These are phyloP conservation scores for Xiphydria camelus DNA, from an alignment of 2,888 invertebrate species.

Conservation along the genomic window DNA sequence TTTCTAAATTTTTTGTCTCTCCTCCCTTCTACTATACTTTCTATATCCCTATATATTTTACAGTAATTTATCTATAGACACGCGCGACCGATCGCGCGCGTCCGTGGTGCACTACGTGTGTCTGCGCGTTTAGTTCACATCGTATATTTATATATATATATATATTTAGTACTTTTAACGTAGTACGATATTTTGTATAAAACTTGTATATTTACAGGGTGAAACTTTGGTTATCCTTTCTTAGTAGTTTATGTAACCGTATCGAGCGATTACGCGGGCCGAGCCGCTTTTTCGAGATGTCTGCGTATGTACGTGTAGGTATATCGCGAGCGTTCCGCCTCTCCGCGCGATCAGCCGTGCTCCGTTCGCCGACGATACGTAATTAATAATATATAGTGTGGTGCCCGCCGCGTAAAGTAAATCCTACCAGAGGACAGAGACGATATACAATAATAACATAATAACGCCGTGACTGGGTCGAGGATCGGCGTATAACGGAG, in stretches of 20 bases:
- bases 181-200: conserved; percentile 57
- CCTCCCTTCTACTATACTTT: conserved; percentile 20
- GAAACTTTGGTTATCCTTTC: conserved; percentile 37
- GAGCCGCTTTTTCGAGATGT: conserved; percentile 27
- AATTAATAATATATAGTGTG: conserved; percentile 36
- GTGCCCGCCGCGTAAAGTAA: conserved; percentile 38
- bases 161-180: conserved; percentile 44
- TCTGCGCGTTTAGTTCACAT: conserved; percentile 6
- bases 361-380: too few species aligned
- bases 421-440: conserved; percentile 49
- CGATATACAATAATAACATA: background rate
- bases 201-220: conserved; percentile 57
- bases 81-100: conserved; percentile 55
- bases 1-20: conserved; percentile 19
- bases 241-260: conserved; percentile 17
- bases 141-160: conserved; percentile 17
- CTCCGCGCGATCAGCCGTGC: background rate
- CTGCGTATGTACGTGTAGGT: conserved; percentile 19
- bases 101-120: conserved; percentile 52
- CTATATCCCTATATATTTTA: conserved; percentile 34
- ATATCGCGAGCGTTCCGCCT: background rate
- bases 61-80: conserved; percentile 50
- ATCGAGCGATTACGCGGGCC: conserved; percentile 35
- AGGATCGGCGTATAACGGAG: background rate
- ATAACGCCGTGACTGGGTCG: too few species aligned